A percentile compares a stretch with the other conserved stretches of the same genome.
Conservation (phyloP, 2,113 vertebrate species). For the Myotis lucifugus region DNA sequence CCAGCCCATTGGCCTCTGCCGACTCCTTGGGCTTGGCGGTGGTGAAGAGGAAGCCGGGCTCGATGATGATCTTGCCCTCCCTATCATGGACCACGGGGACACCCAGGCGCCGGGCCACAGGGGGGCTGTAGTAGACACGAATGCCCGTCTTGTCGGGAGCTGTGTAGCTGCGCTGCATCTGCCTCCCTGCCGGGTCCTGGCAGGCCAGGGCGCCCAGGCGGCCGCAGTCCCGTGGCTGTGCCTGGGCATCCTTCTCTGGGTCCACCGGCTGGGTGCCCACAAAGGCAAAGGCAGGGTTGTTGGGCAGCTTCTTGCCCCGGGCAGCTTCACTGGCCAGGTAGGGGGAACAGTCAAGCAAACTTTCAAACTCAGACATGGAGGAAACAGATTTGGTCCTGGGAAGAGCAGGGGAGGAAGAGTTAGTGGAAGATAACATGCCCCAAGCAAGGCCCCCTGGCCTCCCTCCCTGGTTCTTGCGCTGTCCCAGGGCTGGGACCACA, state of each 20-base stretch:
- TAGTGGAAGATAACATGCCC: background rate
- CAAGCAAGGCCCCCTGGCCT: background rate
- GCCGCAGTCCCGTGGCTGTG: constrained; percentile 91
- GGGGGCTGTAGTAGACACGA: constrained; percentile 98
- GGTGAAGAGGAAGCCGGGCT: constrained; percentile 89
- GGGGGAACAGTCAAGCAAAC: constrained; percentile 89
- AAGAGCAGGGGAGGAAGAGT: constrained; percentile 49
- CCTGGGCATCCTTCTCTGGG: constrained; percentile 85
- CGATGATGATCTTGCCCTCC: constrained; percentile 88
- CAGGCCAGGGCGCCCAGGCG: constrained; percentile 81
- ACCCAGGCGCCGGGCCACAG: constrained; percentile 89
- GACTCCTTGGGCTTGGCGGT: constrained; percentile 89
- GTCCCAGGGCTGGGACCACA: background rate
- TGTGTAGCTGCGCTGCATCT: constrained; percentile 94
- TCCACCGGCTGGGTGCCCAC: constrained; percentile 80
- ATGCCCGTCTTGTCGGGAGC: constrained; percentile 96
- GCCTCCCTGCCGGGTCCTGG: constrained; percentile 86
- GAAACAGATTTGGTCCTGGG: constrained; percentile 91
- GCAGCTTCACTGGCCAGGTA: constrained; percentile 83
- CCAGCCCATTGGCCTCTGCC: constrained; percentile 80
- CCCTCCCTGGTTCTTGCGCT: accelerated
- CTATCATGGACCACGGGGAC: constrained; percentile 85
- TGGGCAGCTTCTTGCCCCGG: constrained; percentile 84
- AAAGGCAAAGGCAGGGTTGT: constrained; percentile 86
- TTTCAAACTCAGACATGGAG: constrained; percentile 90